These are phyloP conservation scores for Brienomyrus brachyistius DNA, from an alignment of 2,113 vertebrate species.

Conservation along the genomic window DNA sequence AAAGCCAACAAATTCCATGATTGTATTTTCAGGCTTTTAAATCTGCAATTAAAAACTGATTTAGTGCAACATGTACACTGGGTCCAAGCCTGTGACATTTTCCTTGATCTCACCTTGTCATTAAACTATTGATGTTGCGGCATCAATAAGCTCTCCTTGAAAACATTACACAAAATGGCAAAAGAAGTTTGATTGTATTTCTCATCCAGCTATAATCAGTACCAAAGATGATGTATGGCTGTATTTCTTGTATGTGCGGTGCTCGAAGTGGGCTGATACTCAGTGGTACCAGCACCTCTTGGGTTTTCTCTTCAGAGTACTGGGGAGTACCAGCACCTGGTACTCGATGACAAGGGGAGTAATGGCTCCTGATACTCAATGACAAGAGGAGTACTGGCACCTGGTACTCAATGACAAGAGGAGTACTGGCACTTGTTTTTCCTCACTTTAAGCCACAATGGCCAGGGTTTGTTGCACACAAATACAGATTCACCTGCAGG, in stretches of 20 bases:
- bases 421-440: background rate
- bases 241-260: background rate
- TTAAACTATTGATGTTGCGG: background rate
- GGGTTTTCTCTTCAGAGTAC: background rate
- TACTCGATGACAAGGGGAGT: background rate
- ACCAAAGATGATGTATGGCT: background rate
- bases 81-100: background rate
- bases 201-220: background rate
- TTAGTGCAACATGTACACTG: constrained; percentile 20
- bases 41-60: constrained; percentile 29
- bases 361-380: background rate
- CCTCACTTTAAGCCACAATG: background rate
- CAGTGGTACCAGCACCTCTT: background rate
- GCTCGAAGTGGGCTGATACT: background rate
- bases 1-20: constrained; percentile 20
- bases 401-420: too few relatives aligned
- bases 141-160: background rate
- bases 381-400: too few relatives aligned
- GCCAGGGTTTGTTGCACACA: background rate
- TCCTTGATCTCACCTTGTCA: background rate
- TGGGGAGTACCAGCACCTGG: background rate
- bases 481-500: background rate
- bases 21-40: constrained; percentile 27
- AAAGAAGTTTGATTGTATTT: background rate
- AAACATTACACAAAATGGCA: too few relatives aligned